Evolutionary conservation across 2,888 invertebrate genomes (phyloP).

Genomic region (Melinaea menophilus): DNA sequence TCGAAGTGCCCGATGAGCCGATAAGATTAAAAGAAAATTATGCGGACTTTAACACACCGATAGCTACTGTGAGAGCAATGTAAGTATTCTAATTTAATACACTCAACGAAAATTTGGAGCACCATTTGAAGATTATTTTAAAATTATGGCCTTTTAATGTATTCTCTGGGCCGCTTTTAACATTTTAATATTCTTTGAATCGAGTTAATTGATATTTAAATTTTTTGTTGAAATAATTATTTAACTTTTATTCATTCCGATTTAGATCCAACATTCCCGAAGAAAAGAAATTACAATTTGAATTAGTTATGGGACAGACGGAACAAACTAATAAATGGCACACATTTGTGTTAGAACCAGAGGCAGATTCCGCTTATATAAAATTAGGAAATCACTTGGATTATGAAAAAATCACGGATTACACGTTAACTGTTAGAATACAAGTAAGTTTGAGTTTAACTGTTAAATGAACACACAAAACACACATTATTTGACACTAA

Average conservation of each 20-base stretch:
- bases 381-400: slow-evolving; percentile 87
- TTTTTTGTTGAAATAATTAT: slow-evolving; percentile 1
- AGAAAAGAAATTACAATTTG: slow-evolving; percentile 86
- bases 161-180: not conserved
- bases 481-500: slow-evolving; percentile 11
- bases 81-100: slow-evolving; percentile 64
- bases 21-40: slow-evolving; percentile 86
- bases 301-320: slow-evolving; percentile 88
- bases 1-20: slow-evolving; percentile 77
- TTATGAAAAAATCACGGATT: slow-evolving; percentile 90
- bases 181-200: not conserved
- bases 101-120: slow-evolving; percentile 19
- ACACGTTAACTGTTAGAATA: slow-evolving; percentile 89
- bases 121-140: slow-evolving; percentile 17
- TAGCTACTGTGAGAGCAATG: slow-evolving; percentile 84
- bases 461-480: slow-evolving; percentile 8
- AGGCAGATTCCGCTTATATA: slow-evolving; percentile 84
- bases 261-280: slow-evolving; percentile 85
- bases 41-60: slow-evolving; percentile 82
- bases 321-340: slow-evolving; percentile 91
- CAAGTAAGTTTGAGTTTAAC: slow-evolving; percentile 58
- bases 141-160: slow-evolving; percentile 1
- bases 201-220: not conserved
- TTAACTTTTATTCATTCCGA: not conserved
- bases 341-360: slow-evolving; percentile 84